phyloP scores from a whole-genome alignment of 2,113 vertebrate genomes.

The Phrynocephalus versicolor region DNA sequence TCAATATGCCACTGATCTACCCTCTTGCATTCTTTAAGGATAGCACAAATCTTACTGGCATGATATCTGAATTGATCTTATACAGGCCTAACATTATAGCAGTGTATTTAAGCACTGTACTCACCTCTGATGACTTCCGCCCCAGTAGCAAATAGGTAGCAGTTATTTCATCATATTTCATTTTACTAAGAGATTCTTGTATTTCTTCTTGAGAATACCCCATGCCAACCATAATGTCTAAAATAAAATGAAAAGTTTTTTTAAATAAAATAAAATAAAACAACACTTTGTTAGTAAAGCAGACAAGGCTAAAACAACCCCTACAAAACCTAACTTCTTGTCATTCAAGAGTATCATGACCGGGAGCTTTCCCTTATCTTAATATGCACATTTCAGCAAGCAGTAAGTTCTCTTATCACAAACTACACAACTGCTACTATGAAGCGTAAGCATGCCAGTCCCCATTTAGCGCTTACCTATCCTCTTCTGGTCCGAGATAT shows the following conservation, averaged over 20 bases:
- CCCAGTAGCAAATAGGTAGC: slow-evolving; percentile 95
- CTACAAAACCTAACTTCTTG: not conserved
- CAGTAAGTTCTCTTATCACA: not conserved
- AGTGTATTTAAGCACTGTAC: slow-evolving; percentile 20
- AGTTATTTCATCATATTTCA: slow-evolving; percentile 99
- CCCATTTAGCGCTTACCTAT: slow-evolving; percentile 82
- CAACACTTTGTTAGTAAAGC: not conserved
- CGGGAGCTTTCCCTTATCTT: not conserved
- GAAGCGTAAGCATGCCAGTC: not conserved
- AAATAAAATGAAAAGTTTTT: slow-evolving; percentile 37
- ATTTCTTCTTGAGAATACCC: slow-evolving; percentile 97
- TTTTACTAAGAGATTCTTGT: slow-evolving; percentile 96
- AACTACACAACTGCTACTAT: not conserved
- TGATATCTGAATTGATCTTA: not conserved
- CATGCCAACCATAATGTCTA: slow-evolving; percentile 99
- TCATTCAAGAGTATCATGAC: not conserved
- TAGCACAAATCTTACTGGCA: not conserved
- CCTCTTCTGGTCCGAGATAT: slow-evolving; percentile 97
- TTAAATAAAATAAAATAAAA: slow-evolving; percentile 42
- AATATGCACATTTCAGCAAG: not conserved
- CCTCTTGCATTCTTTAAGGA: not conserved
- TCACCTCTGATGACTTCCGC: slow-evolving; percentile 94
- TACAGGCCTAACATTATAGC: not conserved
- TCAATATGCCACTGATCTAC: not conserved
- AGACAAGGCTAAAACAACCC: not conserved